A percentile compares a stretch with the other conserved stretches of the same genome.
Evolutionary conservation across 2,113 vertebrate genomes (phyloP).

Genomic region (Oncorhynchus keta): DNA sequence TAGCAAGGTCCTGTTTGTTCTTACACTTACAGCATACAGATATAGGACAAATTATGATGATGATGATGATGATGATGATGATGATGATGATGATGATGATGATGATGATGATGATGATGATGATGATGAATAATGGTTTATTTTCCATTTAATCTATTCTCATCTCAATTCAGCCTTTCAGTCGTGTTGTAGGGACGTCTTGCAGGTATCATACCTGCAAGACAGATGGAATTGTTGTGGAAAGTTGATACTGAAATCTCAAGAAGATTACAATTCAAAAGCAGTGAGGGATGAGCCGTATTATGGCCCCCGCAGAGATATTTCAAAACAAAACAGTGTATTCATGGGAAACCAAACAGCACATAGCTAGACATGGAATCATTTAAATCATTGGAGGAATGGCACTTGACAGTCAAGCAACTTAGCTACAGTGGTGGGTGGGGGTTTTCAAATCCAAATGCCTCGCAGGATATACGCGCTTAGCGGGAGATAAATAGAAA

Average conservation of each 20-base stretch:
- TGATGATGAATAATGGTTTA: too few species aligned
- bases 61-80: too few species aligned
- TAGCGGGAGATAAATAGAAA: conserved; percentile 28
- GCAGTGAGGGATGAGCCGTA: background rate
- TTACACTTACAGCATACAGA: too few species aligned
- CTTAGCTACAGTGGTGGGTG: background rate
- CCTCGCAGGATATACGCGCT: conserved; percentile 6
- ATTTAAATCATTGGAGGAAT: conserved; percentile 23
- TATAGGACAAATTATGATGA: too few species aligned
- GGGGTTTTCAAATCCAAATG: conserved; percentile 5
- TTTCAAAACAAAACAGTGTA: background rate
- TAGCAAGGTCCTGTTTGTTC: too few species aligned
- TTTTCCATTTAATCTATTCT: too few species aligned
- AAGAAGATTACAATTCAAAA: background rate
- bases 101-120: too few species aligned
- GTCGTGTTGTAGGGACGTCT: too few species aligned
- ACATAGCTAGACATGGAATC: conserved; percentile 8
- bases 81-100: too few species aligned
- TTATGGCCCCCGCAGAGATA: too few species aligned
- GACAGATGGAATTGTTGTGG: background rate
- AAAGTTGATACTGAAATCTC: background rate
- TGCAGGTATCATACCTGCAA: too few species aligned
- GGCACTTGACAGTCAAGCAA: background rate
- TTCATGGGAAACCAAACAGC: background rate
- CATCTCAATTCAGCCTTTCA: too few species aligned